phyloP scores from a whole-genome alignment of 2,888 invertebrate genomes.

The Coleophora flavipennella region DNA sequence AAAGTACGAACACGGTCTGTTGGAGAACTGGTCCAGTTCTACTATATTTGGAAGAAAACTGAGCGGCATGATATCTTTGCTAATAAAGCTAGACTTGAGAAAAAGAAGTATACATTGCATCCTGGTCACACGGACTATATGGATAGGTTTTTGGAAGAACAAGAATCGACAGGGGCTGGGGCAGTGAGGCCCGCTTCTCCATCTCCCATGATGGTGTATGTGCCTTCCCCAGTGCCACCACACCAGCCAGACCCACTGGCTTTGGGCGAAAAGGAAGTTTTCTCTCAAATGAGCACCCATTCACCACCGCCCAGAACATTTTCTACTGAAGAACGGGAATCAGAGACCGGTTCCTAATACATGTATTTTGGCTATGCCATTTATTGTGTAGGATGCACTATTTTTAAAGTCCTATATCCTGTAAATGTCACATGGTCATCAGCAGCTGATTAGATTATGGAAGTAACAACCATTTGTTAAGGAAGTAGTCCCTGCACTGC shows the following conservation, averaged over 20 bases:
- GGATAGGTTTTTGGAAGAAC: conserved; percentile 93
- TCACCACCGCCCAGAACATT: conserved; percentile 46
- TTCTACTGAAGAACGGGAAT: conserved; percentile 59
- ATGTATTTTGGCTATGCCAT: conserved; percentile 39
- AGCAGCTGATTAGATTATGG: too few relatives aligned
- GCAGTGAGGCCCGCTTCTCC: conserved; percentile 72
- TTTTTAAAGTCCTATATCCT: conserved; percentile 14
- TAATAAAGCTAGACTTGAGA: conserved; percentile 89
- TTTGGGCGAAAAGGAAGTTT: conserved; percentile 63
- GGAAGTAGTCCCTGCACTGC: too few relatives aligned
- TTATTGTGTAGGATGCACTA: conserved; percentile 39
- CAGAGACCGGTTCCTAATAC: conserved; percentile 59
- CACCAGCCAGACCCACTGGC: conserved; percentile 60
- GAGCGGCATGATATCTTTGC: conserved; percentile 95
- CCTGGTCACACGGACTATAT: conserved; percentile 95
- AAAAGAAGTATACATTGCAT: conserved; percentile 92
- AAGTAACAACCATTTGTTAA: too few relatives aligned
- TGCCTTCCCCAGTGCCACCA: conserved; percentile 47
- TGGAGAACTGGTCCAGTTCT: conserved; percentile 97
- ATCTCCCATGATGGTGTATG: conserved; percentile 73
- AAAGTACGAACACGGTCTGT: conserved; percentile 96
- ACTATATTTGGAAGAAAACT: conserved; percentile 98
- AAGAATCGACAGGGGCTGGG: conserved; percentile 81
- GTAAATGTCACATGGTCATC: too few relatives aligned
- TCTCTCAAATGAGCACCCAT: conserved; percentile 57